These are phyloP conservation scores for Eristalis arbustorum DNA, from an alignment of 2,888 invertebrate species.

Conservation along the genomic window DNA sequence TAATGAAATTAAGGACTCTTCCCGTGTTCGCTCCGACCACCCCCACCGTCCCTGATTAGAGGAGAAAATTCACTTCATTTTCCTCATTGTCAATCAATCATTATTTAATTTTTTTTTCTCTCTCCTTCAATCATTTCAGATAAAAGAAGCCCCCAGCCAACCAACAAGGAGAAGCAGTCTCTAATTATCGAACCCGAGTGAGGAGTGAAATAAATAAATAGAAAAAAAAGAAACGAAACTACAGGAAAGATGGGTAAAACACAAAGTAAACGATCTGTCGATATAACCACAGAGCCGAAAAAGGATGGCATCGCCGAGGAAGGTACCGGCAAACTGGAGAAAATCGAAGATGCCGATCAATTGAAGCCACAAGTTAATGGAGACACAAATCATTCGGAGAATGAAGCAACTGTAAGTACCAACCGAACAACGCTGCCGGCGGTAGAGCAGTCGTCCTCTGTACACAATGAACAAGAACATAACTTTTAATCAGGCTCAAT, in stretches of 20 bases:
- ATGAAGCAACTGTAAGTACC: conserved; percentile 81
- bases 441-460: background rate
- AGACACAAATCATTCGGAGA: conserved; percentile 84
- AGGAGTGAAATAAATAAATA: background rate
- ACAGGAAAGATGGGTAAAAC: conserved; percentile 88
- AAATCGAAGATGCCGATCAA: conserved; percentile 87
- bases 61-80: conserved; percentile 28
- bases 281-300: conserved; percentile 86
- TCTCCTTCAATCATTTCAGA: conserved; percentile 51
- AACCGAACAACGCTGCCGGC: background rate
- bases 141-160: conserved; percentile 1
- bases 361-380: conserved; percentile 88
- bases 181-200: conserved; percentile 33
- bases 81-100: conserved; percentile 28
- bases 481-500: conserved; percentile 46
- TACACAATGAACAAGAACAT: background rate
- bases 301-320: conserved; percentile 84
- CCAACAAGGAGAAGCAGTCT: conserved; percentile 28
- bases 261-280: conserved; percentile 93
- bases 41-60: background rate
- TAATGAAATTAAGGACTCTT: conserved; percentile 27
- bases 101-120: background rate
- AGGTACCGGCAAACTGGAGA: conserved; percentile 87
- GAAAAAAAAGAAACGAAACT: conserved; percentile 10
- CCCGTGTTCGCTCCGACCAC: background rate